A percentile compares a stretch with the other conserved stretches of the same genome.
Conservation (phyloP, 2,888 invertebrate species). For the Rapana venosa region DNA sequence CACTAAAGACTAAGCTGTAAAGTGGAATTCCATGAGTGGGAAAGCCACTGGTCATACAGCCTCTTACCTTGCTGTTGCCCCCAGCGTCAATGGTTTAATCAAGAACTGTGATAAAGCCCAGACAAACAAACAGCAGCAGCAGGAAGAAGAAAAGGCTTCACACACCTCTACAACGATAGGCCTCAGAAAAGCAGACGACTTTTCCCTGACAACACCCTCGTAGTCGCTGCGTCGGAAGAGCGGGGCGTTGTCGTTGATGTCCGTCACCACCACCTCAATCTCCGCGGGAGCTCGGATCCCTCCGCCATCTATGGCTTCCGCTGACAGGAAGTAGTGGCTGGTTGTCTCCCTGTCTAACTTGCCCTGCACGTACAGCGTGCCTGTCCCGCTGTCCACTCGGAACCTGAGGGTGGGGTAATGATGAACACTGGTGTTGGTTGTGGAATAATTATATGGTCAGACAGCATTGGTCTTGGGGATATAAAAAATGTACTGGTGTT, state of each 20-base stretch:
- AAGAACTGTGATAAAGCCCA: no score
- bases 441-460: no score
- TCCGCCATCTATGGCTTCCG: conserved; percentile 90
- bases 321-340: conserved; percentile 87
- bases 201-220: conserved; percentile 84
- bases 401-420: conserved; percentile 79
- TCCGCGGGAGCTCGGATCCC: conserved; percentile 79
- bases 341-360: conserved; percentile 88
- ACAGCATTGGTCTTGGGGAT: no score
- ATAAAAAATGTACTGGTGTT: no score
- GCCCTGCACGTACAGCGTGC: conserved; percentile 83
- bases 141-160: neutral
- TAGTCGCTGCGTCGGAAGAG: conserved; percentile 68
- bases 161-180: conserved; percentile 85
- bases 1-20: no score
- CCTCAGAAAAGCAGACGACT: conserved; percentile 87
- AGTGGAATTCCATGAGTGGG: no score
- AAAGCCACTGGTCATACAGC: no score
- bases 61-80: no score
- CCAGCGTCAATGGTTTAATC: no score
- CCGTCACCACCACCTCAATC: conserved; percentile 68
- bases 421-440: no score
- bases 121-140: neutral
- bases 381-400: conserved; percentile 83
- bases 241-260: conserved; percentile 74